phyloP scores from a whole-genome alignment of 2,797 vertebrate species.

The Pseudochromis fuscus region DNA sequence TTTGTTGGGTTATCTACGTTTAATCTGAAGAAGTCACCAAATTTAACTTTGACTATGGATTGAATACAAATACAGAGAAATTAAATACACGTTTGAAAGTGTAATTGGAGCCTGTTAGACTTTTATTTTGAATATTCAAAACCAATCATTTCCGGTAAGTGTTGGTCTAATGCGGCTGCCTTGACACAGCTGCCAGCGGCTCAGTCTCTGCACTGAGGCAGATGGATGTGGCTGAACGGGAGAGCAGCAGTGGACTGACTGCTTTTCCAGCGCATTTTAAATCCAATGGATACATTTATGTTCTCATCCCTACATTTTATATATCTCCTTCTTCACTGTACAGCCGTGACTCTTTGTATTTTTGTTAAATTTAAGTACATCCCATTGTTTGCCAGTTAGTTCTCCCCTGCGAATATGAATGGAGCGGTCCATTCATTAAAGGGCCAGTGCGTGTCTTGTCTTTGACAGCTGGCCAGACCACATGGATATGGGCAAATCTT shows the following conservation, averaged over 20 bases:
- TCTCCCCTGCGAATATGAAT: constrained; percentile 48
- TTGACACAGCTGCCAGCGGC: constrained; percentile 17
- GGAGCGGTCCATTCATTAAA: constrained; percentile 60
- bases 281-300: fast-evolving
- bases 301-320: fast-evolving
- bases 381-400: not conserved
- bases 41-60: too few species aligned
- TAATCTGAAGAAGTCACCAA: too few species aligned
- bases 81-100: too few species aligned
- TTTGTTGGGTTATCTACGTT: too few species aligned
- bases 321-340: fast-evolving
- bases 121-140: constrained; percentile 31
- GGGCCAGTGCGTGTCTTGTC: constrained; percentile 41
- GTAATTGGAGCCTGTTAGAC: too few species aligned
- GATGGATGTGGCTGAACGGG: constrained; percentile 14
- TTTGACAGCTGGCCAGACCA: constrained; percentile 27
- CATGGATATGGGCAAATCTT: not conserved
- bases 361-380: not conserved
- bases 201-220: constrained; percentile 1
- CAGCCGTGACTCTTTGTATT: not conserved
- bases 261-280: not conserved
- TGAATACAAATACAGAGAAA: too few species aligned
- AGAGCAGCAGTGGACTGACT: not conserved
- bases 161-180: fast-evolving
- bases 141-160: not conserved